Evolutionary conservation across 1,140 invertebrate species (phyloP).

Genomic region (Drosophila busckii): DNA sequence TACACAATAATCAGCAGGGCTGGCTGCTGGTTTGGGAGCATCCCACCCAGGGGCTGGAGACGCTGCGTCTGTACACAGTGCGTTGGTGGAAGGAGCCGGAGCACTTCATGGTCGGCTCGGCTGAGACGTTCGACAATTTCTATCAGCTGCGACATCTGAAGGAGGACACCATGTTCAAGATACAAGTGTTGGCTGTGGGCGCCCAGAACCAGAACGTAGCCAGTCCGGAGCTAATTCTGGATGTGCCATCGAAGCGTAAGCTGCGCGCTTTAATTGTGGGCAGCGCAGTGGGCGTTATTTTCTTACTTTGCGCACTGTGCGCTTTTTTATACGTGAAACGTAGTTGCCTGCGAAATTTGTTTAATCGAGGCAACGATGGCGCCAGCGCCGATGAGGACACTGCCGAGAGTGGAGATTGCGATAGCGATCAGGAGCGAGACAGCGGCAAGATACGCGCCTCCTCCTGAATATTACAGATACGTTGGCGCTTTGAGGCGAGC

Average conservation of each 20-base stretch:
- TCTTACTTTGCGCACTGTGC: constrained; percentile 80
- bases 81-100: constrained; percentile 82
- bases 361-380: constrained; percentile 39
- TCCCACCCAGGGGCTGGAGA: constrained; percentile 82
- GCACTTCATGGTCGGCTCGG: constrained; percentile 81
- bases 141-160: constrained; percentile 83
- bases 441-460: constrained; percentile 58
- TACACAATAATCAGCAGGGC: constrained; percentile 81
- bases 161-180: constrained; percentile 84
- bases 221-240: constrained; percentile 81
- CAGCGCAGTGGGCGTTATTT: constrained; percentile 82
- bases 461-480: constrained; percentile 63
- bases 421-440: constrained; percentile 52
- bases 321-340: constrained; percentile 82
- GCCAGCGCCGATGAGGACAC: constrained; percentile 48
- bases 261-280: constrained; percentile 83
- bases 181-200: constrained; percentile 84
- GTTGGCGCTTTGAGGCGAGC: constrained; percentile 43
- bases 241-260: constrained; percentile 83
- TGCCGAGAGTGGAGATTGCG: constrained; percentile 57
- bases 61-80: constrained; percentile 82
- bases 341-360: constrained; percentile 66
- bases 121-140: constrained; percentile 83
- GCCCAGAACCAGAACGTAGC: constrained; percentile 80
- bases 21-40: constrained; percentile 87